Evolutionary conservation across 2,888 invertebrate genomes (phyloP).

Genomic region (Theristus sp.): DNA sequence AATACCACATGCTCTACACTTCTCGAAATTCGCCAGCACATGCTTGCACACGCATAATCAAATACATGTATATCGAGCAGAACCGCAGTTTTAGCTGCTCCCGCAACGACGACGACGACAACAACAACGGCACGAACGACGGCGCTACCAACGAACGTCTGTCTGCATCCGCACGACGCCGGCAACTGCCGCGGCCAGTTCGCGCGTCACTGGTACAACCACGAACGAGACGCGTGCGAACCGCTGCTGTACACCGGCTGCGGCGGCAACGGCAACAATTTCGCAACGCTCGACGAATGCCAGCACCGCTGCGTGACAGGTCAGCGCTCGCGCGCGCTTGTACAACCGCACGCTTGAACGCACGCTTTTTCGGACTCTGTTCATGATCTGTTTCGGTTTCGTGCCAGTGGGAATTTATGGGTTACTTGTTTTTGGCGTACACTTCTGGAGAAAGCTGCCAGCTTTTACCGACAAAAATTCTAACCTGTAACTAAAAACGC

Average conservation of each 20-base stretch:
- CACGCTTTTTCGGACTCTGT: not conserved
- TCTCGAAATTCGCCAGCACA: no score
- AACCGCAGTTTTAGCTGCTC: not conserved
- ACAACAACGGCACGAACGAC: not conserved
- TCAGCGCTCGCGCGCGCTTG: not conserved
- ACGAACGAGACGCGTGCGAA: not conserved
- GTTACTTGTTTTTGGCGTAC: no score
- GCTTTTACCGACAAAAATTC: no score
- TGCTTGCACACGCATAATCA: not conserved
- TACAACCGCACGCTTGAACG: not conserved
- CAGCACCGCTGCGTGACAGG: not conserved
- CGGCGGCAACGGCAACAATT: constrained; percentile 5
- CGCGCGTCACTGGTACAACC: not conserved
- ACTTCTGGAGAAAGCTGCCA: no score
- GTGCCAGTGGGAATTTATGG: no score
- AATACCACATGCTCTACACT: no score
- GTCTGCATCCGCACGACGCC: constrained; percentile 1
- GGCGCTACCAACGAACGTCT: not conserved
- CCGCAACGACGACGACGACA: not conserved
- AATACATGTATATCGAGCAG: no score
- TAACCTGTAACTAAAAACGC: no score
- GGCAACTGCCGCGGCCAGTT: not conserved
- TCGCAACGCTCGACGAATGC: not conserved
- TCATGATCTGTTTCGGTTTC: not conserved
- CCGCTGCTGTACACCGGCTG: constrained; percentile 3